Evolutionary conservation across 1,140 invertebrate species (phyloP).

Genomic region (Spodoptera litura): DNA sequence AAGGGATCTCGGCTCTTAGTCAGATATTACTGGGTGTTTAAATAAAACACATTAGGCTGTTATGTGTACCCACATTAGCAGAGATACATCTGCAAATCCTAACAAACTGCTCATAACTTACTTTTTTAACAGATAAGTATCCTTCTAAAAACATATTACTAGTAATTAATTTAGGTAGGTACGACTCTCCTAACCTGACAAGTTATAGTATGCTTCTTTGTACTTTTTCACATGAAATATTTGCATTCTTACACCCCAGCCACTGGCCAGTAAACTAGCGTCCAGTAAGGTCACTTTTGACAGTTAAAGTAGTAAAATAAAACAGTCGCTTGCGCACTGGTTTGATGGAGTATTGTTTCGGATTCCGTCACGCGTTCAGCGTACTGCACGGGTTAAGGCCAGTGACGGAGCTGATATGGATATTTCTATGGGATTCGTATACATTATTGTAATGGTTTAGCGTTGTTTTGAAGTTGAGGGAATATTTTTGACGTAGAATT

Average conservation of each 20-base stretch:
- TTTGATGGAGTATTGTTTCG: constrained; percentile 76
- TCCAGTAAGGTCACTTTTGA: constrained; percentile 54
- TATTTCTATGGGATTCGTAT: constrained; percentile 44
- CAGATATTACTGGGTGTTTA: too few species aligned
- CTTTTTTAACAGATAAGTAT: neutral
- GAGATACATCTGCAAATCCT: neutral
- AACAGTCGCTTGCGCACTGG: constrained; percentile 47
- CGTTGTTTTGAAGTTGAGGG: neutral
- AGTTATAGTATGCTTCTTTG: neutral
- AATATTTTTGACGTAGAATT: neutral
- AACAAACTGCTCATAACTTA: constrained; percentile 9
- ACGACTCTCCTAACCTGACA: too few species aligned
- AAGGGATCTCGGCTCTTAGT: too few species aligned
- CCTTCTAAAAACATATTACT: too few species aligned
- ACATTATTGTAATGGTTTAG: constrained; percentile 9
- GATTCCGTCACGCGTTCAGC: constrained; percentile 73
- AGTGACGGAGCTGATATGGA: constrained; percentile 45
- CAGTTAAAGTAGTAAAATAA: constrained; percentile 57
- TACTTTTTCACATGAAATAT: constrained; percentile 19
- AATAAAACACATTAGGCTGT: too few species aligned
- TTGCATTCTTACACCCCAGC: constrained; percentile 5
- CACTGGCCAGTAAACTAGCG: constrained; percentile 42
- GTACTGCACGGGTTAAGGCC: constrained; percentile 61
- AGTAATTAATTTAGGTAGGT: too few species aligned
- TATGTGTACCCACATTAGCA: too few species aligned